Evolutionary conservation across 2,888 invertebrate genomes (phyloP).

Genomic region (Lochmaea capreae): DNA sequence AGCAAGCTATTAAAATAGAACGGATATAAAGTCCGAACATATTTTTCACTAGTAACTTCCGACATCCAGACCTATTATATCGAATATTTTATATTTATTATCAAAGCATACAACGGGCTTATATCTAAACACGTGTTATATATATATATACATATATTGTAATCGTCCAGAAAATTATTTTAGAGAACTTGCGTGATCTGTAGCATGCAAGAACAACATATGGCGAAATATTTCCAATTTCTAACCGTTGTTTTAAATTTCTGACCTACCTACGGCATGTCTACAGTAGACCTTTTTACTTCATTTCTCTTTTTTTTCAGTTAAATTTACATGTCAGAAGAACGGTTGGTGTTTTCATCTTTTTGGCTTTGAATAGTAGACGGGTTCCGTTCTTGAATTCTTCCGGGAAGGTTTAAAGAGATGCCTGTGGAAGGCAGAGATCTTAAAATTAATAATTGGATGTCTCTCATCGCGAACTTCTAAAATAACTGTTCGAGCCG

Average conservation of each 20-base stretch:
- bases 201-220: slow-evolving; percentile 16
- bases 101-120: not conserved
- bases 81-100: not conserved
- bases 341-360: too few species aligned
- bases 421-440: too few species aligned
- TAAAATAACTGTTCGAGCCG: too few species aligned
- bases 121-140: not conserved
- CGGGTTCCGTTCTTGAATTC: too few species aligned
- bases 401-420: too few species aligned
- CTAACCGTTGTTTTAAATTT: slow-evolving; percentile 8
- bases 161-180: slow-evolving; percentile 11
- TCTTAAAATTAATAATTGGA: too few species aligned
- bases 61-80: not conserved
- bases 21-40: too few species aligned
- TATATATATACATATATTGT: not conserved
- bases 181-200: slow-evolving; percentile 14
- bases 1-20: too few species aligned
- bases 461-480: too few species aligned
- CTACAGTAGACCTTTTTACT: not conserved
- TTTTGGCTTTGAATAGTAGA: too few species aligned
- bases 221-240: slow-evolving; percentile 7
- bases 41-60: not conserved
- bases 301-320: not conserved
- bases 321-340: not conserved
- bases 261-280: not conserved